A percentile compares a stretch with the other conserved stretches of the same genome.
Conservation (phyloP, 2,113 vertebrate species). For the Alligator mississippiensis region DNA sequence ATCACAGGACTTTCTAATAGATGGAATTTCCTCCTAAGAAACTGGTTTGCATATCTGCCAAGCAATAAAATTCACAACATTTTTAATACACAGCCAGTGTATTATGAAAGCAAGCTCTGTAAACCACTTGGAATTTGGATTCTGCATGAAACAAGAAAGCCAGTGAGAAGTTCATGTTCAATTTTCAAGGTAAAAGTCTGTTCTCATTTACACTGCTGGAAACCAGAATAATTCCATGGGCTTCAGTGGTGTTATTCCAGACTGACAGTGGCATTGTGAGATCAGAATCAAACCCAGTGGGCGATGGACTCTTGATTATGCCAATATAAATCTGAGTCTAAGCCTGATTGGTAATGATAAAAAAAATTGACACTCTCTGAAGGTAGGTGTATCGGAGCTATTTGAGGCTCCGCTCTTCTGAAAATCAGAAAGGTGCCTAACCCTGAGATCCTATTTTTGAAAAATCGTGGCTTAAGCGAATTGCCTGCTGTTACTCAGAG, state of each 20-base stretch:
- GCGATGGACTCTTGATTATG: not conserved
- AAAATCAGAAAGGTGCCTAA: too few species aligned
- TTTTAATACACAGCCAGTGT: not conserved
- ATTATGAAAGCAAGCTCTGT: not conserved
- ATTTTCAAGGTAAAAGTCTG: not conserved
- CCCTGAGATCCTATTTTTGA: fast-evolving
- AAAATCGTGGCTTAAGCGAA: not conserved
- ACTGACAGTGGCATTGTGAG: not conserved
- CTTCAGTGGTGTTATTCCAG: fast-evolving
- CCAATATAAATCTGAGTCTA: too few species aligned
- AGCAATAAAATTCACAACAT: not conserved
- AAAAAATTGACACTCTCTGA: not conserved
- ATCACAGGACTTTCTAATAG: conserved; percentile 21
- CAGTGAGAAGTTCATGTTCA: not conserved
- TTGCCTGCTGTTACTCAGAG: not conserved
- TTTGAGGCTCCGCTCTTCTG: not conserved
- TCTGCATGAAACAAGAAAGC: not conserved
- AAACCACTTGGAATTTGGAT: not conserved
- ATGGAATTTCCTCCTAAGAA: conserved; percentile 57
- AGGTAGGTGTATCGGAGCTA: not conserved
- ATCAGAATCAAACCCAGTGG: not conserved
- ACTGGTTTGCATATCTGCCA: conserved; percentile 30
- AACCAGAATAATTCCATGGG: not conserved
- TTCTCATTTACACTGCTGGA: fast-evolving
- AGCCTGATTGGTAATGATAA: not conserved